These are phyloP conservation scores for Prolemur simus DNA, from an alignment of 2,113 vertebrate species.

Conservation along the genomic window DNA sequence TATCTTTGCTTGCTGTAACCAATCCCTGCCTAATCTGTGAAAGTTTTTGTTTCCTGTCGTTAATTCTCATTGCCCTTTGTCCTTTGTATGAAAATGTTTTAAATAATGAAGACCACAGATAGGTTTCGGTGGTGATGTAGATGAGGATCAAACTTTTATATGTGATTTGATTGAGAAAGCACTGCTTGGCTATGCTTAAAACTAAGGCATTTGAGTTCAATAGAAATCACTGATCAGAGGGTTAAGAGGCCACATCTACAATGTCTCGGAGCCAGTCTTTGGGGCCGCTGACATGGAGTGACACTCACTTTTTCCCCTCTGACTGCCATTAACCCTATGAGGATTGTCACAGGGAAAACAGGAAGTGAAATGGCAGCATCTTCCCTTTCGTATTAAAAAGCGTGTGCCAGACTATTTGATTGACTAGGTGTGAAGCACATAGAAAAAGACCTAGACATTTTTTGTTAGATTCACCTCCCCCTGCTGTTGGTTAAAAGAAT, in stretches of 20 bases:
- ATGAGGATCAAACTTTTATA: neutral
- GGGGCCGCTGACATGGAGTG: neutral
- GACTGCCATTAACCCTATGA: neutral
- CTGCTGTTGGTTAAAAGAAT: neutral
- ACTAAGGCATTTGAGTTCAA: neutral
- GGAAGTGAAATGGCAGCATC: neutral
- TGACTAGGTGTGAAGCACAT: fast-evolving
- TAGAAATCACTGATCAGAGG: neutral
- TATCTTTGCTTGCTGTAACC: too few relatives aligned
- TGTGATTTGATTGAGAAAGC: neutral
- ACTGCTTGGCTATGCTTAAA: neutral
- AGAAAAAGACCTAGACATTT: neutral
- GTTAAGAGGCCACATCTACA: neutral
- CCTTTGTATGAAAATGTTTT: neutral
- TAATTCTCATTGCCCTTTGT: neutral
- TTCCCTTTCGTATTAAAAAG: neutral
- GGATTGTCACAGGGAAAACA: neutral
- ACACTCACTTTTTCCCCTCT: neutral
- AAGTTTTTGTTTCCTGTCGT: neutral
- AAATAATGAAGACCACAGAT: neutral
- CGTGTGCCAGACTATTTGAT: too few relatives aligned
- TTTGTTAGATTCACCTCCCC: neutral
- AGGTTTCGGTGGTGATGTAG: neutral
- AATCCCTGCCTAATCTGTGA: neutral
- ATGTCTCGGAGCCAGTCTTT: neutral